phyloP scores from a whole-genome alignment of 2,797 vertebrate genomes.

The Lutjanus argentimaculatus region DNA sequence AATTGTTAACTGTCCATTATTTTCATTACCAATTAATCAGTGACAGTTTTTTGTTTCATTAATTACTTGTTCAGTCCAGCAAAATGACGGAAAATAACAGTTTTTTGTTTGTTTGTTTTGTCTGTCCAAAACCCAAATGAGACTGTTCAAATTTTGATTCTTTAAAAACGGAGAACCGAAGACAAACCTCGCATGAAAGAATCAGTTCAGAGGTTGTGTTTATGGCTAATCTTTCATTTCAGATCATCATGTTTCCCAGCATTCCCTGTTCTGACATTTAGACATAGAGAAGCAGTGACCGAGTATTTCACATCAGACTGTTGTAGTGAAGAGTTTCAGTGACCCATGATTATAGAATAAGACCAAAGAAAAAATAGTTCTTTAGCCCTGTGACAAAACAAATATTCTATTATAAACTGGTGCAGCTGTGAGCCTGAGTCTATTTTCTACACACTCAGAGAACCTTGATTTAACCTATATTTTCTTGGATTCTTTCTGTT shows the following conservation, averaged over 20 bases:
- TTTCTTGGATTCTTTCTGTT: slow-evolving; percentile 30
- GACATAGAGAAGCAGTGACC: no score
- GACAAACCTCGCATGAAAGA: not conserved
- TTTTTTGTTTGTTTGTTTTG: not conserved
- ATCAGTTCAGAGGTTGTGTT: not conserved
- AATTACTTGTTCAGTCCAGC: not conserved
- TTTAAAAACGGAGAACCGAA: not conserved
- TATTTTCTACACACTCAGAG: not conserved
- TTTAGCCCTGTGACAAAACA: not conserved
- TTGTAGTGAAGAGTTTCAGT: no score
- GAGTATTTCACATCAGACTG: no score
- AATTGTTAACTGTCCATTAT: no score
- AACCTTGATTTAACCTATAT: slow-evolving; percentile 26
- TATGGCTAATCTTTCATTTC: not conserved
- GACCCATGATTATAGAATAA: no score
- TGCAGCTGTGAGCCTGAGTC: not conserved
- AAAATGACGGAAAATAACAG: not conserved
- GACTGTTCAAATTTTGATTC: not conserved
- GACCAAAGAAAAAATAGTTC: not conserved
- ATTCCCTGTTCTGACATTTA: not conserved
- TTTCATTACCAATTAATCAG: not conserved
- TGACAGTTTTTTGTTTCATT: no score
- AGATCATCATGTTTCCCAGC: not conserved
- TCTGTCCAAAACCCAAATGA: not conserved
- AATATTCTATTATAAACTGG: not conserved